Conservation (phyloP, 2,113 vertebrate genomes). For the Dicaeum eximium region DNA sequence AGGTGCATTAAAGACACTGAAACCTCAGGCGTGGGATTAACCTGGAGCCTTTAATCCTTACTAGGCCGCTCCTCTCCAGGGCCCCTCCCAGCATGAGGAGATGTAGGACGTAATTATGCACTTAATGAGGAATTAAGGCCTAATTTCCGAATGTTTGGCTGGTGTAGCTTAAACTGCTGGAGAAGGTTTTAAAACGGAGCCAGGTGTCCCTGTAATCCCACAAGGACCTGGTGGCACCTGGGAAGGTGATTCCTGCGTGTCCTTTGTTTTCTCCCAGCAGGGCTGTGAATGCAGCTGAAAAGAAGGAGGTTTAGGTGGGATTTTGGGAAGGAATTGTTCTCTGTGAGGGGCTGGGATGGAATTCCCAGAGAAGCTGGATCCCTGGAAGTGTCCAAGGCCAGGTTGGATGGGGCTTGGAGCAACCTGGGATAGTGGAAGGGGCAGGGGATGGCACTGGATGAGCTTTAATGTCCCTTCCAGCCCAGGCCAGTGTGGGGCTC, state of each 20-base stretch:
- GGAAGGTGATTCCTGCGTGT: neutral
- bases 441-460: neutral
- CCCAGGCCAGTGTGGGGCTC: neutral
- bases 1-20: neutral
- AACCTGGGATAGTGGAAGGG: accelerated
- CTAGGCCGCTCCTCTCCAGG: neutral
- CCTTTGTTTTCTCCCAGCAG: neutral
- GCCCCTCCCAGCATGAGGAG: neutral
- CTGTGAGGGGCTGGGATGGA: neutral
- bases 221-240: accelerated
- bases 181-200: neutral
- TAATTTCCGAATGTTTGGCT: neutral
- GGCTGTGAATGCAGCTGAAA: neutral
- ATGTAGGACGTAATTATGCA: neutral
- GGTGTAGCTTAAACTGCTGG: neutral
- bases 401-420: neutral
- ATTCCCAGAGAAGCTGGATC: neutral
- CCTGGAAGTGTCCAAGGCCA: neutral
- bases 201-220: neutral
- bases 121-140: neutral
- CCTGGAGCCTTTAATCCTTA: neutral
- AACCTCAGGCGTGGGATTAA: neutral
- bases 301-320: neutral
- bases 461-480: too few relatives aligned
- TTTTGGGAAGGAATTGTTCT: neutral